These are phyloP conservation scores for Cephus rjabovi DNA, from an alignment of 2,888 invertebrate genomes.

Conservation along the genomic window DNA sequence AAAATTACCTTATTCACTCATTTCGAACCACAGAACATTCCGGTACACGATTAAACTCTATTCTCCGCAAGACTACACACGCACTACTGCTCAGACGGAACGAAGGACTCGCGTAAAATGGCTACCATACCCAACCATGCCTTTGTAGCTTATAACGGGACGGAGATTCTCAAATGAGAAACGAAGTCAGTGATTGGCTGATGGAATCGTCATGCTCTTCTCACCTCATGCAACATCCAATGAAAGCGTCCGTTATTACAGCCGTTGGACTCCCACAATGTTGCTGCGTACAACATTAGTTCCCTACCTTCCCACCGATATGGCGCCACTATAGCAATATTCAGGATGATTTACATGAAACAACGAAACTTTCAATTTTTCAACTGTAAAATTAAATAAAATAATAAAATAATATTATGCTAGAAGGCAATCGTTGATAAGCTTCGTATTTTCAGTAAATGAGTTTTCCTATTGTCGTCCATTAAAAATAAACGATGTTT, in stretches of 20 bases:
- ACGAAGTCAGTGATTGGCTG: slow-evolving; percentile 34
- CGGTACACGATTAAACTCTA: slow-evolving; percentile 35
- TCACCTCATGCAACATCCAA: background rate
- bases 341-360: background rate
- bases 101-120: slow-evolving; percentile 50
- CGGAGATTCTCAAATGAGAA: slow-evolving; percentile 5
- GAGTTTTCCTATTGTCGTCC: background rate
- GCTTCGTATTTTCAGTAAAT: background rate
- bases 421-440: background rate
- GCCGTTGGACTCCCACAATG: background rate
- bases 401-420: background rate
- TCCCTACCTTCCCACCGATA: background rate
- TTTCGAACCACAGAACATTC: slow-evolving; percentile 35
- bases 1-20: slow-evolving; percentile 33
- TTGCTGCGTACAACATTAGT: background rate
- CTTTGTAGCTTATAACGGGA: slow-evolving; percentile 41
- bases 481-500: background rate
- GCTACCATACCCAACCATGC: slow-evolving; percentile 33
- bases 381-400: background rate
- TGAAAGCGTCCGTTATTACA: background rate
- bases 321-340: background rate
- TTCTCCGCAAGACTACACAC: slow-evolving; percentile 43
- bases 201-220: background rate
- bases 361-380: background rate
- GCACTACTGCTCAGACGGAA: slow-evolving; percentile 45